Evolutionary conservation across 2,797 vertebrate species (phyloP).

Genomic region (Diplodus sargus): DNA sequence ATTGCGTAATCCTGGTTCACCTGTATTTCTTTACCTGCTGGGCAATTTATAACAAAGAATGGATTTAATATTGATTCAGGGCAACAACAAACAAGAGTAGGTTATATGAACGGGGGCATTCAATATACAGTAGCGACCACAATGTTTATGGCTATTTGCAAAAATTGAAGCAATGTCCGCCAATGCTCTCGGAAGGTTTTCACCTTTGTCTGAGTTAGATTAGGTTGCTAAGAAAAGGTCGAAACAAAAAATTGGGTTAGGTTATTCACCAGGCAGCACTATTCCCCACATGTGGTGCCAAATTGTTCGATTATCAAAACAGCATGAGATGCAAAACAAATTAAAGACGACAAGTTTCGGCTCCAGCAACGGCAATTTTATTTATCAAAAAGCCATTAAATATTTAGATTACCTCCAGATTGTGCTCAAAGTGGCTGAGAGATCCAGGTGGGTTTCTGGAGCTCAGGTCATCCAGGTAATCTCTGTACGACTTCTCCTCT

Average conservation of each 20-base stretch:
- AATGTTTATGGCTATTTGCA: not conserved
- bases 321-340: not conserved
- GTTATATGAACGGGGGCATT: not conserved
- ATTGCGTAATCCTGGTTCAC: no score
- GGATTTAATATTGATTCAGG: not conserved
- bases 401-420: slow-evolving; percentile 87
- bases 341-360: not conserved
- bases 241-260: no score
- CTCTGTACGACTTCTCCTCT: slow-evolving; percentile 91
- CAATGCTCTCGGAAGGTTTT: not conserved
- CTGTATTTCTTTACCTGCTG: not conserved
- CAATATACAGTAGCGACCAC: not conserved
- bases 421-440: slow-evolving; percentile 96
- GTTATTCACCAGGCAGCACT: not conserved
- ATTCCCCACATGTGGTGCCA: no score
- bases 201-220: no score
- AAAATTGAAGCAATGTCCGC: not conserved
- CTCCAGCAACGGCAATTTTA: not conserved
- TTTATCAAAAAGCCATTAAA: not conserved
- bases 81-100: not conserved
- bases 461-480: slow-evolving; percentile 89
- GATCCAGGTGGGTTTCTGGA: slow-evolving; percentile 86
- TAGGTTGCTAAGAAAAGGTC: not conserved
- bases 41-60: not conserved
- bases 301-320: not conserved